Evolutionary conservation across 23 tunicate species (phyloP), one percentile per base, ranked within the genome.

Genomic region (Styela plicata): DNA sequence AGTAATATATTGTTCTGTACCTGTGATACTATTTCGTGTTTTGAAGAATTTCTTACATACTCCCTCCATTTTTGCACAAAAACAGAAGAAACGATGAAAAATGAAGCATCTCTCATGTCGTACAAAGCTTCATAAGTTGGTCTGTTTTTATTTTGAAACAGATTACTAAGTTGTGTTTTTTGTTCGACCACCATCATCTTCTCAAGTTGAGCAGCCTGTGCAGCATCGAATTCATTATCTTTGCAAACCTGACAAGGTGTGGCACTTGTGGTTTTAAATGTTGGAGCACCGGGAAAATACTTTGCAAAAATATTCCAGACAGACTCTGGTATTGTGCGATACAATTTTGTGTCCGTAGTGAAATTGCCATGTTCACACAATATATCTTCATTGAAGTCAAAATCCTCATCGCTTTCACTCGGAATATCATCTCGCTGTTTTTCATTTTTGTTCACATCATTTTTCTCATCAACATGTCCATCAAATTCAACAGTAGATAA

Each of bases 261-360:
- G 2, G 63, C 71, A 28, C 24, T n/a, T 21, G 24, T 70, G 36
- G 36, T 64, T 24, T 34, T 18, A 66, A 73, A 86, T 16, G 24
- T 57, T 1, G 23, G 35, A 78, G 84, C 75, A 35, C 71, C 70
- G 62, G 97, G 97, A 86, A 91, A 91, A 78, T 91, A 86, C 25
- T 44, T 74, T 0, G 13, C 37, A n/a, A 91, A 61, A 34, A 86
- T 78, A 5, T 82, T 61, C 97, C 97, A 91, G 0, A 82, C 78
- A n/a, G 37, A 17, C 34, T 28, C 28, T 25, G 97, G 87, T 17
- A 91, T 83, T 63, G 74, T 34, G 17, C 82, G 90, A 65, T 34
- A 63, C 23, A n/a, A 26, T 34, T 52, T 57, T 20, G 33, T 1
- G 5, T 83, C 80, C 1, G 34, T 79, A 2, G 85, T 82, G 24